These are phyloP conservation scores for Manduca sexta DNA, from an alignment of 1,140 invertebrate genomes.

Conservation along the genomic window DNA sequence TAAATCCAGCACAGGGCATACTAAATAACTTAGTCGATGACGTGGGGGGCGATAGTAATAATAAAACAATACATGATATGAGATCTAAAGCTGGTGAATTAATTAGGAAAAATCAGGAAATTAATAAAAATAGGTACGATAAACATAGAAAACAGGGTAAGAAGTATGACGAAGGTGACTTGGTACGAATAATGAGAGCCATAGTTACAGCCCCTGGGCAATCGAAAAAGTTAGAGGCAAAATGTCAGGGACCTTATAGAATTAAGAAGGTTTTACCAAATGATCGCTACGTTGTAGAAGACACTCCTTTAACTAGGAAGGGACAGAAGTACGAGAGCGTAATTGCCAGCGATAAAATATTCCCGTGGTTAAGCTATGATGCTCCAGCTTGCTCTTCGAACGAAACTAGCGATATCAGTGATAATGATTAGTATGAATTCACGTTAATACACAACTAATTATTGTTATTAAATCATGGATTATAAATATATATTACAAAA, in stretches of 20 bases:
- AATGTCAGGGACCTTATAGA: conserved; percentile 21
- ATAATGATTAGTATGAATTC: not conserved
- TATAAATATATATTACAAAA: not conserved
- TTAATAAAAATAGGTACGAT: conserved; percentile 11
- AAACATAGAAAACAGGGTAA: conserved; percentile 7
- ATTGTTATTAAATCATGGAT: no score
- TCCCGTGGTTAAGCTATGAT: conserved; percentile 22
- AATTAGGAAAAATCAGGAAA: conserved; percentile 14
- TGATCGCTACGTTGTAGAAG: conserved; percentile 15
- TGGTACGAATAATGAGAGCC: conserved; percentile 15
- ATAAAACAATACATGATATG: conserved; percentile 9
- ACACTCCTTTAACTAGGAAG: conserved; percentile 15
- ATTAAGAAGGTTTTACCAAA: conserved; percentile 20
- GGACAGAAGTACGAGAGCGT: no score
- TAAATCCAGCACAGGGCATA: conserved; percentile 5
- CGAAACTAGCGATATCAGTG: conserved; percentile 1
- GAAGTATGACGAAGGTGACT: conserved; percentile 16
- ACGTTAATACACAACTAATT: not conserved
- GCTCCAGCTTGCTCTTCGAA: conserved; percentile 9
- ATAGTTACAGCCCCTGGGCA: conserved; percentile 11
- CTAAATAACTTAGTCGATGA: conserved; percentile 4
- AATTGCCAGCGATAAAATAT: conserved; percentile 21
- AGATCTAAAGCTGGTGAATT: conserved; percentile 11
- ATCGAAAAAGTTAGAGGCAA: conserved; percentile 21
- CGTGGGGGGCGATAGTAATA: not conserved